Base-by-base conservation (phyloP, 1,140 invertebrate genomes). In the Papilio polyxenes region DNA sequence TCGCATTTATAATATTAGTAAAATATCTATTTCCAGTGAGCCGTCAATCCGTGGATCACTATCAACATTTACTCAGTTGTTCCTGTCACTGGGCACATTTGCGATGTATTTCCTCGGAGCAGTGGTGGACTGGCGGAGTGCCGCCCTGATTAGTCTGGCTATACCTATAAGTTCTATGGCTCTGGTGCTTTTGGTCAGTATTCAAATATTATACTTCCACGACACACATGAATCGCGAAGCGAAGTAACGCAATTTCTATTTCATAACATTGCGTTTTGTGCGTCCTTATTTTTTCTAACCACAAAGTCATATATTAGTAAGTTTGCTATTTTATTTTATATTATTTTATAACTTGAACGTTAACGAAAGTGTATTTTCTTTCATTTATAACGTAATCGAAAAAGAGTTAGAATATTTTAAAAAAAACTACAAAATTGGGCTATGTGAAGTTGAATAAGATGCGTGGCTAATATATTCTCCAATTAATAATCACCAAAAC, bases 21-120 rank as follows among this genome's bases (percentile, higher is more conserved):
- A 31, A 2, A 31, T 31, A 31, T 31, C 23, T 31, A 31, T 65
- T 89, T 90, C 17, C 90, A 96, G 96, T 75, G 96, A 97, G 82
- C 96, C 97, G 0, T 95, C 96, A 82, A 89, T 97, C 0, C 95
- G 97, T 31, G 97, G 97, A 2, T 95, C 96, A 62, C 86, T 97
- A 9, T 96, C 96, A 31, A 96, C 96, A 0, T 95, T 96, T 2
- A 95, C 96, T 0, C 95, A 96, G 13, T 95, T 96, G 88, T 95
- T 96, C 75, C 95, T 96, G 1, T 96, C 96, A 20, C 85, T 95
- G 7, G 97, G 97, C 3, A 91, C 96, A 1, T 95, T 97, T 78
- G 84, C 94, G 0, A 95, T 96, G 89, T 96, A 96, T 89, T 90
- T 96, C 49, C 89, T 97, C 2, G 96, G 96, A 0, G 96, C 95